phyloP scores from a whole-genome alignment of 2,888 invertebrate species.

The Eretmocerus hayati region DNA sequence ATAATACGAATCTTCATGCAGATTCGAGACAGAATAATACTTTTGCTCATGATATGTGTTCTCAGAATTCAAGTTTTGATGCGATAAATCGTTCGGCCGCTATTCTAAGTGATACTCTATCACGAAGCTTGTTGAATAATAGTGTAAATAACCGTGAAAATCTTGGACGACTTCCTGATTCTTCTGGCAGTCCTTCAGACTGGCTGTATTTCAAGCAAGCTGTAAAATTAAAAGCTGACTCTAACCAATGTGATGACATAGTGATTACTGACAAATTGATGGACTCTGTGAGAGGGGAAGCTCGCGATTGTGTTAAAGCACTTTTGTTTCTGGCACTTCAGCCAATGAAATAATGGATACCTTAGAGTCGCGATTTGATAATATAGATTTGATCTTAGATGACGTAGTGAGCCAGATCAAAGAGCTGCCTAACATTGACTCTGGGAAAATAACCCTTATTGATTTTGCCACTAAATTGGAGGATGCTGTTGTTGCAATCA shows the following conservation, averaged over 20 bases:
- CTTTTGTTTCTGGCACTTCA: not conserved
- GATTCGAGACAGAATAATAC: not conserved
- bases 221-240: not conserved
- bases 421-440: not conserved
- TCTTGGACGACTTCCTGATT: not conserved
- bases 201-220: not conserved
- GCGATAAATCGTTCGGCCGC: not conserved
- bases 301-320: not conserved
- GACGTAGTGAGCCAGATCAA: not conserved
- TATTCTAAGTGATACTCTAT: not conserved
- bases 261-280: not conserved
- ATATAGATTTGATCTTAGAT: not conserved
- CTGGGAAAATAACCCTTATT: not conserved
- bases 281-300: not conserved
- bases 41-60: not conserved
- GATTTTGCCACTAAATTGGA: not conserved
- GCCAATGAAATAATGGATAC: not conserved
- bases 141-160: not conserved
- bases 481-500: not conserved
- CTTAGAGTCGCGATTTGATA: not conserved
- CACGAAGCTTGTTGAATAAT: not conserved
- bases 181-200: not conserved
- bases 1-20: not conserved
- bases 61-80: too few species aligned
- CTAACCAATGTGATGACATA: not conserved